Conservation (phyloP, 2,888 invertebrate genomes). For the Byasa hedistus region DNA sequence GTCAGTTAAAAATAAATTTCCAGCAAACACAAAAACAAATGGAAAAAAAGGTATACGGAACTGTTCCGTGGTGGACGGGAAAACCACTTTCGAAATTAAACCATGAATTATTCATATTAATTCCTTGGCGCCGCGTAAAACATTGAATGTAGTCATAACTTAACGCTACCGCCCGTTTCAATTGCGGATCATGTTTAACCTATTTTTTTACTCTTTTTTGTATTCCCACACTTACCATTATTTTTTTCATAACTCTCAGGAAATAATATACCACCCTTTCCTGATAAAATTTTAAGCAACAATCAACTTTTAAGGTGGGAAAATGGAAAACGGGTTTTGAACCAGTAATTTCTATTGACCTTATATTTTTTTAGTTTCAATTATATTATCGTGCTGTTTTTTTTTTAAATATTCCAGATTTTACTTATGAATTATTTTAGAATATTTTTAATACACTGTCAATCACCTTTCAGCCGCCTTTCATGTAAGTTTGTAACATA, state of each 20-base stretch:
- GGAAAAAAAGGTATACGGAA: not conserved
- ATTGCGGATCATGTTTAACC: too few relatives aligned
- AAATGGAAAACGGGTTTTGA: too few relatives aligned
- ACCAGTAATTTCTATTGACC: too few relatives aligned
- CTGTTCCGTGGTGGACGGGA: not conserved
- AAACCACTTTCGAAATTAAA: constrained; percentile 21
- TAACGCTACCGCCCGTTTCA: constrained; percentile 10
- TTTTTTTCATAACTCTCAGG: not conserved
- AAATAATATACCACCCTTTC: too few relatives aligned
- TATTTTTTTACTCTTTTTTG: too few relatives aligned
- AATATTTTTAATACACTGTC: not conserved
- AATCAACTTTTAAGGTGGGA: too few relatives aligned
- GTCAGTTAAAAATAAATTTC: not conserved
- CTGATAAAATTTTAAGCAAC: too few relatives aligned
- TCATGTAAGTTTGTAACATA: not conserved
- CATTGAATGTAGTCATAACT: constrained; percentile 13
- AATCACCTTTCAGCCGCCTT: constrained; percentile 2
- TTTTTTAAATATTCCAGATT: too few relatives aligned
- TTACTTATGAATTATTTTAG: too few relatives aligned
- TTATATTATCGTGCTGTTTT: too few relatives aligned
- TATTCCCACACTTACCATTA: constrained; percentile 5
- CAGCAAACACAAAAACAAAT: not conserved
- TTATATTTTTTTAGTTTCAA: too few relatives aligned
- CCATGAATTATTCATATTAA: constrained; percentile 21
- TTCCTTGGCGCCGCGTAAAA: constrained; percentile 10